Evolutionary conservation across 2,888 invertebrate genomes (phyloP).

Genomic region (Tortrix viridana): DNA sequence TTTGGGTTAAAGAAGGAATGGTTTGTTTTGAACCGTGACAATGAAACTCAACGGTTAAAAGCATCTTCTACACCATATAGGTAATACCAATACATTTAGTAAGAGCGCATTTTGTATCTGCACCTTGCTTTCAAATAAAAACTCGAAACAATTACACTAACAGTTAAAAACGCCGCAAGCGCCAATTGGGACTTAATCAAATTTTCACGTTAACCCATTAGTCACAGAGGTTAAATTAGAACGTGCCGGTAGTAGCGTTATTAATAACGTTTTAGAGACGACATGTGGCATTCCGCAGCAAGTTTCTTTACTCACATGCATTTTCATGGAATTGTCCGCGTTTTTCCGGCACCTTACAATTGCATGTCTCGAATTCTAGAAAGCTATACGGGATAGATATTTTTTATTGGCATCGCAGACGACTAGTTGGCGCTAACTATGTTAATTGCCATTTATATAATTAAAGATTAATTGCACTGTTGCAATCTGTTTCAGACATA

Average conservation of each 20-base stretch:
- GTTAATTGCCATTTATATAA: constrained; percentile 20
- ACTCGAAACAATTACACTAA: constrained; percentile 78
- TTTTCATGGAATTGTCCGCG: constrained; percentile 81
- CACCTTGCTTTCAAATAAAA: constrained; percentile 79
- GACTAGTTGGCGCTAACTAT: constrained; percentile 4
- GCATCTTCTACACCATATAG: constrained; percentile 19
- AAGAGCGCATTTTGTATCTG: constrained; percentile 67
- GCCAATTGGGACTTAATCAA: constrained; percentile 66
- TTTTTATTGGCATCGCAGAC: constrained; percentile 52
- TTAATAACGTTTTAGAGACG: constrained; percentile 66
- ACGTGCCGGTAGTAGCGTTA: constrained; percentile 51
- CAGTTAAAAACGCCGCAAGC: constrained; percentile 65
- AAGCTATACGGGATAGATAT: constrained; percentile 66
- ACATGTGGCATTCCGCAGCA: constrained; percentile 73
- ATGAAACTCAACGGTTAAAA: constrained; percentile 25
- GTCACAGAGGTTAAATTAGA: constrained; percentile 68
- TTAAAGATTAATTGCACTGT: constrained; percentile 14
- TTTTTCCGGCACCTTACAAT: constrained; percentile 83
- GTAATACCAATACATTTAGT: constrained; percentile 38
- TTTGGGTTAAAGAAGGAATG: constrained; percentile 8
- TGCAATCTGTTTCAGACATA: not conserved
- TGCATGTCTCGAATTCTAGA: constrained; percentile 81
- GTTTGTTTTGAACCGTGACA: constrained; percentile 18
- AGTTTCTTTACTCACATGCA: constrained; percentile 78
- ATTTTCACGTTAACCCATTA: constrained; percentile 67